These are phyloP conservation scores for Orchestes rusci DNA, from an alignment of 2,888 invertebrate genomes.

Conservation along the genomic window DNA sequence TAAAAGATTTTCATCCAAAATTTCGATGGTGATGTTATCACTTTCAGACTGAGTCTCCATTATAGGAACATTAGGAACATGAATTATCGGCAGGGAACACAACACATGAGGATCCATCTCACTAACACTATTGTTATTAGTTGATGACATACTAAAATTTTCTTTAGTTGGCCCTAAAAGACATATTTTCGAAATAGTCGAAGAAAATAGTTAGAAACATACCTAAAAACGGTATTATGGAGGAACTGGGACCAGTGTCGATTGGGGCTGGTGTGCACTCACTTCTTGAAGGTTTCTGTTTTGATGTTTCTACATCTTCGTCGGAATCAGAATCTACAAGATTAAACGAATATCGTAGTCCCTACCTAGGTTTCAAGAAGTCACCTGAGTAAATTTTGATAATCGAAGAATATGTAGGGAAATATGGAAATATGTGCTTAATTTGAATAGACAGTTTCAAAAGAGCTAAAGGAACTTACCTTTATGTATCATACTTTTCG, in stretches of 20 bases:
- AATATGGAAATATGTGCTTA: background rate
- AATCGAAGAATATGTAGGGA: no score
- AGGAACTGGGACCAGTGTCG: background rate
- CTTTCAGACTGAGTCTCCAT: no score
- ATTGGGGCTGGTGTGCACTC: background rate
- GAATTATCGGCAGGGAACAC: no score
- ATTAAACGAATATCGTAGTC: no score
- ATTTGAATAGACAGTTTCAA: background rate
- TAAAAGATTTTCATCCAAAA: background rate
- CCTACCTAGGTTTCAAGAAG: no score
- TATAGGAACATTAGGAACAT: no score
- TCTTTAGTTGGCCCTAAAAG: background rate
- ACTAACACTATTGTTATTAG: no score
- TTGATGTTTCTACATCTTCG: background rate
- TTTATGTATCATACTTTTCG: background rate
- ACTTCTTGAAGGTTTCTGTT: background rate
- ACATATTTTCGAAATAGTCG: background rate
- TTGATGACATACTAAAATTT: background rate
- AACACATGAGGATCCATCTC: no score
- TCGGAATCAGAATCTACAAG: background rate
- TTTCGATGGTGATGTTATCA: no score
- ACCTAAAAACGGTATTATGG: background rate
- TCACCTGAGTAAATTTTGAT: no score
- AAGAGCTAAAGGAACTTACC: background rate
- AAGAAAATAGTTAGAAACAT: background rate